These are phyloP conservation scores for Cladorhizidae sp. DNA, from an alignment of 37 sponge, comb jelly and placozoan species.

Conservation along the genomic window DNA sequence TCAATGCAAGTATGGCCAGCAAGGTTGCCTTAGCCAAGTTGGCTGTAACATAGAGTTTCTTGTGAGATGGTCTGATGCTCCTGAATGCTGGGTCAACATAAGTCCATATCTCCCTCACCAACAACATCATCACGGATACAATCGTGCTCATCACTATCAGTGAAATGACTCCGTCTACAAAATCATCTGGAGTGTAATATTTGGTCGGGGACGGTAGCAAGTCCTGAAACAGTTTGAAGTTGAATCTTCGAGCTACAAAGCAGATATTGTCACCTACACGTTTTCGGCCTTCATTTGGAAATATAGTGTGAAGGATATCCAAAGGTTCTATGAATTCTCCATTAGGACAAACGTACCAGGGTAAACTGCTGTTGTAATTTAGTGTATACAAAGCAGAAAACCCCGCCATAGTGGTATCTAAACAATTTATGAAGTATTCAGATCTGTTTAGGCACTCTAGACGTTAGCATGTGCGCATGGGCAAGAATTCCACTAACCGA, in stretches of 20 bases:
- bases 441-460: no score
- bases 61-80: constrained; percentile 73
- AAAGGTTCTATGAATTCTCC: constrained; percentile 58
- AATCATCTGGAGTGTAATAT: constrained; percentile 44
- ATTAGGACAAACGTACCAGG: constrained; percentile 53
- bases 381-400: background rate
- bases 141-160: constrained; percentile 34
- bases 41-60: constrained; percentile 88
- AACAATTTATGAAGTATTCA: no score
- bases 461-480: no score
- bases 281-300: constrained; percentile 62
- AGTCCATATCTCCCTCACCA: constrained; percentile 30
- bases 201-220: constrained; percentile 41
- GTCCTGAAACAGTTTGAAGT: background rate
- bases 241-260: constrained; percentile 25
- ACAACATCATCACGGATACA: constrained; percentile 16
- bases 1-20: constrained; percentile 43
- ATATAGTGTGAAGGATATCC: constrained; percentile 53
- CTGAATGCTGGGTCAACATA: constrained; percentile 50
- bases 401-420: constrained; percentile 9
- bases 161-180: constrained; percentile 49
- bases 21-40: constrained; percentile 76
- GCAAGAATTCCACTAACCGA: no score
- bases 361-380: background rate
- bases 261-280: constrained; percentile 30